Evolutionary conservation across 2,113 vertebrate species (phyloP), one percentile per base, ranked within the genome.

Genomic region (Machaerirhynchus nigripectus): DNA sequence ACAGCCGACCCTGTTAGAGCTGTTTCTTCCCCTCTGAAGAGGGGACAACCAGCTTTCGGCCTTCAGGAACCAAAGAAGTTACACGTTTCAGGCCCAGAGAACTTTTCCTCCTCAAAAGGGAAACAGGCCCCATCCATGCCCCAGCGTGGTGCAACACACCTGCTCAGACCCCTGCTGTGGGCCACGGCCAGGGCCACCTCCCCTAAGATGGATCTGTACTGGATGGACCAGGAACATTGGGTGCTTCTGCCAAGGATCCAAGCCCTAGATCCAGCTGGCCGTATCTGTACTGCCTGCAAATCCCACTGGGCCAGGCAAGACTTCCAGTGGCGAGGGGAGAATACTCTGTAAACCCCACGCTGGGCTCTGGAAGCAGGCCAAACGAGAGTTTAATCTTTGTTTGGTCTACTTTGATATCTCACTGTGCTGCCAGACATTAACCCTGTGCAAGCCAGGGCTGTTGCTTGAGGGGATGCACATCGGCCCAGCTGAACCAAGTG

Each of bases 91-190:
- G 42, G 22, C 19, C 15, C 61, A 78, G 46, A 37, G 63, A 65
- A 55, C 23, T 59, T 61, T 17, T 85, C 7, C 35, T 23, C 14
- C 31, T 59, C 44, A 27, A 40, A 75, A 71, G 15, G 14, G 6
- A 64, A 73, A 42, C 8, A 39, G 24, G 27, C 6, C 4, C 59
- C n/a, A 11, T 30, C 24, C 13, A 2, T 10, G 35, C 5, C 22
- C 37, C 22, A 49, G 40, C 1, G 2, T 23, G 26, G 10, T 33
- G 17, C 2, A 3, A 37, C 24, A 52, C 21, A 16, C 0, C 1
- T 15, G 17, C 40, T 64, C 46, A 69, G 40, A 55, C 11, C 15
- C 24, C 53, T 68, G 63, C 39, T 40, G 20, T 39, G 75, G 37
- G 42, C 27, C 60, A 27, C 0, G 1, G 46, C 52, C 49, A n/a